phyloP scores from a whole-genome alignment of 1,140 invertebrate genomes.

The Ptiloglossa arizonensis region DNA sequence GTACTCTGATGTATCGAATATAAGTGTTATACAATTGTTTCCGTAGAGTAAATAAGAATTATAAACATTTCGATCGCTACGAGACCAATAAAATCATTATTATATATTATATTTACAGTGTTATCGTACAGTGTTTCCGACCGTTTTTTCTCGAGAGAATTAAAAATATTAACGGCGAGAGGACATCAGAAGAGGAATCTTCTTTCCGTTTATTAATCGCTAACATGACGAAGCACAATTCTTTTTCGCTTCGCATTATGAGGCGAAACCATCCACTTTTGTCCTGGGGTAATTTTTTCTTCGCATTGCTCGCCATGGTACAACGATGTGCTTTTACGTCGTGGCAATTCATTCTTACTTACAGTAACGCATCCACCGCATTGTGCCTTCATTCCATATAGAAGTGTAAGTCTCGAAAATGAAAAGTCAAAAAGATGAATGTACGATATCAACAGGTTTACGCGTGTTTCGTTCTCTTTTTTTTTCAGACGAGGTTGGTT shows the following conservation, averaged over 20 bases:
- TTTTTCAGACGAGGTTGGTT: background rate
- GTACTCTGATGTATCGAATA: too few relatives aligned
- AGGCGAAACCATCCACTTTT: conserved; percentile 49
- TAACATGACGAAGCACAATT: conserved; percentile 53
- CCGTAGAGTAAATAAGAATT: too few relatives aligned
- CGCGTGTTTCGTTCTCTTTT: background rate
- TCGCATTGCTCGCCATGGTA: conserved; percentile 28
- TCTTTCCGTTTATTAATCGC: conserved; percentile 49
- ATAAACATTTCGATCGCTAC: too few relatives aligned
- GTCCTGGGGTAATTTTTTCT: conserved; percentile 52
- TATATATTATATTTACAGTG: background rate
- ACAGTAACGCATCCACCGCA: conserved; percentile 40
- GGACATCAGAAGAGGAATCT: conserved; percentile 26
- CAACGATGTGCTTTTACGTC: conserved; percentile 55
- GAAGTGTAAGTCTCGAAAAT: conserved; percentile 47
- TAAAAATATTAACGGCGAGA: conserved; percentile 42
- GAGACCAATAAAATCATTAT: too few relatives aligned
- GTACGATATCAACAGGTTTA: conserved; percentile 34
- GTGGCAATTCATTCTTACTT: conserved; percentile 55
- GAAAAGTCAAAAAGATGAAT: conserved; percentile 48
- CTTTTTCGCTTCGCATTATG: conserved; percentile 35
- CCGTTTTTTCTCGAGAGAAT: conserved; percentile 9
- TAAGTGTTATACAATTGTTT: too few relatives aligned
- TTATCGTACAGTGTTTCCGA: background rate
- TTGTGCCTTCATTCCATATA: conserved; percentile 7